Conservation (phyloP, 2,888 invertebrate genomes). For the Thyatira batis region DNA sequence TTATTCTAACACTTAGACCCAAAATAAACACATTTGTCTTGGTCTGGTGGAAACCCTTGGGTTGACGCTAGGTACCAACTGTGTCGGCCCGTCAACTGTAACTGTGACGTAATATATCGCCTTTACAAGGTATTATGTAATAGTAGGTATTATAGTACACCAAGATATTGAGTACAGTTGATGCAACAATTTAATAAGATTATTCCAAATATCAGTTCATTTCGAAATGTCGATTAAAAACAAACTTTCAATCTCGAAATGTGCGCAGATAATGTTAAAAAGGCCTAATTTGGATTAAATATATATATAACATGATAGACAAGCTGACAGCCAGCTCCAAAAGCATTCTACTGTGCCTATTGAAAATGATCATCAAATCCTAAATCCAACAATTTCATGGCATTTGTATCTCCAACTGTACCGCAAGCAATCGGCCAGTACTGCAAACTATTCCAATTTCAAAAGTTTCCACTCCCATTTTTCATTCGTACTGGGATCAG, state of each 20-base stretch:
- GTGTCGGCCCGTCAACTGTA: conserved; percentile 30
- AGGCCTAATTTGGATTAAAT: no score
- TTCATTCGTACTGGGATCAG: conserved; percentile 54
- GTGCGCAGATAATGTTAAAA: no score
- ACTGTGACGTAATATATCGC: conserved; percentile 38
- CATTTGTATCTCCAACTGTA: conserved; percentile 5
- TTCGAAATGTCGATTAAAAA: no score
- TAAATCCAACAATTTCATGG: background rate
- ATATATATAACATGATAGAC: no score
- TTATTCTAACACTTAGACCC: conserved; percentile 20
- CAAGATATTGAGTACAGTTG: conserved; percentile 13
- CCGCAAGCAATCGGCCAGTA: conserved; percentile 26
- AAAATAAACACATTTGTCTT: conserved; percentile 30
- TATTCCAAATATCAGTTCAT: no score
- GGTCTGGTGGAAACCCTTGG: conserved; percentile 30
- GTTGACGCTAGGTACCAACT: conserved; percentile 33
- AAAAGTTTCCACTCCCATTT: conserved; percentile 54
- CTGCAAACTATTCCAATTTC: conserved; percentile 60
- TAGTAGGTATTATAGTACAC: conserved; percentile 14
- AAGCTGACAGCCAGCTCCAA: no score
- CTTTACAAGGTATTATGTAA: conserved; percentile 19
- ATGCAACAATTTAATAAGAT: background rate
- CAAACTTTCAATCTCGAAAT: no score
- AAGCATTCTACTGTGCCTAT: background rate
- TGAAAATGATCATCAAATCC: background rate